phyloP scores from a whole-genome alignment of 2,888 invertebrate genomes.

The Osmoderma eremita region DNA sequence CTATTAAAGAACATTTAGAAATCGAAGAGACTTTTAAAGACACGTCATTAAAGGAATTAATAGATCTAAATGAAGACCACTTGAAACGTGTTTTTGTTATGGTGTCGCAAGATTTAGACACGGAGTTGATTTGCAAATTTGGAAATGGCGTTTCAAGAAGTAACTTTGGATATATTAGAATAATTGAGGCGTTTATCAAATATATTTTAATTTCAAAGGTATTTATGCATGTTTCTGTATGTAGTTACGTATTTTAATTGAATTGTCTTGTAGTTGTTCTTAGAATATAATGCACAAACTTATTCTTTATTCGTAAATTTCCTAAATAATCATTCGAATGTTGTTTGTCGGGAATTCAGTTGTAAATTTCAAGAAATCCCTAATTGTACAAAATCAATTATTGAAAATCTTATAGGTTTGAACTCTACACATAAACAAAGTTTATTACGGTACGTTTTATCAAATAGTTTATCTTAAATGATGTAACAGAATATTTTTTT shows the following conservation, averaged over 20 bases:
- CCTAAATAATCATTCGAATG: slow-evolving; percentile 6
- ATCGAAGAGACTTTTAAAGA: background rate
- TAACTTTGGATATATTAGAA: background rate
- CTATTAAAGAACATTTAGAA: slow-evolving; percentile 8
- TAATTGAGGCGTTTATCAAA: background rate
- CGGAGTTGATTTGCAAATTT: slow-evolving; percentile 15
- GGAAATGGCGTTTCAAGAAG: slow-evolving; percentile 10
- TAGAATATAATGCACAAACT: slow-evolving; percentile 19
- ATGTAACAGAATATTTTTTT: background rate
- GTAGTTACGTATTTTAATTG: background rate
- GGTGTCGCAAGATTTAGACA: slow-evolving; percentile 5
- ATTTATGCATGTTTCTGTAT: background rate
- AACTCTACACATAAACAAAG: background rate
- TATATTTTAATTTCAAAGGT: slow-evolving; percentile 21
- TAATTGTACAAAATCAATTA: slow-evolving; percentile 1
- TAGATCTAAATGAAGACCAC: background rate
- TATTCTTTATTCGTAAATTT: slow-evolving; percentile 7
- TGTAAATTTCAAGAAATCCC: background rate
- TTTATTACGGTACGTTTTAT: slow-evolving; percentile 11
- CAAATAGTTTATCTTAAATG: background rate
- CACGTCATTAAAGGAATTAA: background rate
- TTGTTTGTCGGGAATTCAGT: background rate
- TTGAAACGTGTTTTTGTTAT: background rate
- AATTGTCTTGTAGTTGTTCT: slow-evolving; percentile 12
- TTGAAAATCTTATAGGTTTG: slow-evolving; percentile 1